These are phyloP conservation scores for Drosophila fuyamai DNA, from an alignment of 1,140 invertebrate species.

Conservation along the genomic window DNA sequence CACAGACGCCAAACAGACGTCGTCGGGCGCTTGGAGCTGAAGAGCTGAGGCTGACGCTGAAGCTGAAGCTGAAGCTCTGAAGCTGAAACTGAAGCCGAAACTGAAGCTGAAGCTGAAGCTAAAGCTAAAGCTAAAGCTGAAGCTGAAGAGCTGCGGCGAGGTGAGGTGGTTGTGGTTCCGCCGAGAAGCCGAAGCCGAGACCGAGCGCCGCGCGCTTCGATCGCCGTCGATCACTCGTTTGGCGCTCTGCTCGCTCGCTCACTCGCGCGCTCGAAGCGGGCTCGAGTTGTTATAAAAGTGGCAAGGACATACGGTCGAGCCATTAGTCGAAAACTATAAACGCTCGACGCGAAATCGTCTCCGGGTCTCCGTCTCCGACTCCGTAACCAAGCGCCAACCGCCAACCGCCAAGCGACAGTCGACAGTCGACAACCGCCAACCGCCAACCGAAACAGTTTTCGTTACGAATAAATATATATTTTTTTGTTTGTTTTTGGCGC, in stretches of 20 bases:
- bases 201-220: conserved; percentile 23
- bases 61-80: not conserved
- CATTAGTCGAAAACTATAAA: conserved; percentile 85
- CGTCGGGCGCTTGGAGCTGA: conserved; percentile 10
- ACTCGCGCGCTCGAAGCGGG: conserved; percentile 66
- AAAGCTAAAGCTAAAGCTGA: not conserved
- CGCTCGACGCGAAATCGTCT: conserved; percentile 84
- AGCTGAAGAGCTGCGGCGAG: not conserved
- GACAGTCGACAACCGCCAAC: not conserved
- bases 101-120: not conserved
- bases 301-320: conserved; percentile 84
- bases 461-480: not conserved
- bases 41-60: conserved; percentile 1
- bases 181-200: conserved; percentile 4
- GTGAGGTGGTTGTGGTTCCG: not conserved
- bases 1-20: conserved; percentile 1
- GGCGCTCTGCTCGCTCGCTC: conserved; percentile 57
- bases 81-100: not conserved
- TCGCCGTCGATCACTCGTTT: conserved; percentile 69
- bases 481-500: not conserved
- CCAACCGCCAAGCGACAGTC: conserved; percentile 5
- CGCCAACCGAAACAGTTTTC: conserved; percentile 3
- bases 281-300: conserved; percentile 84
- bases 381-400: not conserved
- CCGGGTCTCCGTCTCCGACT: conserved; percentile 60